Conservation (phyloP, 2,113 vertebrate genomes). For the Lepus timidus region DNA sequence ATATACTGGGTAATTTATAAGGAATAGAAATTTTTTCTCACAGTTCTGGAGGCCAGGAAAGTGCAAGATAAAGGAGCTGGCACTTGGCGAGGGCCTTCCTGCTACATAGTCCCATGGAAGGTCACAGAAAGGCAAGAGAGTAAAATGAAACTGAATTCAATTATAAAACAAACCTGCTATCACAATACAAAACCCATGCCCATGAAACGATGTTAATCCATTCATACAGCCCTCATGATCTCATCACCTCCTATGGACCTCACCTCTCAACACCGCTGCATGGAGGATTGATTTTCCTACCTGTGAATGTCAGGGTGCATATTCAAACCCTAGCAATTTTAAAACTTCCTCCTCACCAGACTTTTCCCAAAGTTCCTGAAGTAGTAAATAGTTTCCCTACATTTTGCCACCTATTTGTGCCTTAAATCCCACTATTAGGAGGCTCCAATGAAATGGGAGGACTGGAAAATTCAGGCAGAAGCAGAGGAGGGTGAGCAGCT, state of each 20-base stretch:
- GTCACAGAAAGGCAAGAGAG: background rate
- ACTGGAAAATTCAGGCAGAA: background rate
- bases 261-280: background rate
- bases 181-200: no score
- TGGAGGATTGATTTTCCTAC: no score
- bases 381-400: background rate
- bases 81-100: background rate
- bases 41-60: background rate
- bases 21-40: background rate
- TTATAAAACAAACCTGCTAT: background rate
- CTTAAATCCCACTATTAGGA: background rate
- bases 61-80: background rate
- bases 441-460: background rate
- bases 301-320: background rate
- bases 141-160: background rate
- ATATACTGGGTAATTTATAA: background rate
- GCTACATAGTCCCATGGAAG: background rate
- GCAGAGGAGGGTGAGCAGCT: accelerated
- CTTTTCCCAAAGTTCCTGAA: background rate
- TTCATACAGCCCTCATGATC: background rate
- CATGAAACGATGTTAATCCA: background rate
- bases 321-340: background rate
- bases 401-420: background rate
- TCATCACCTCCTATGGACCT: no score
- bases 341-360: background rate